phyloP scores from a whole-genome alignment of 1,140 invertebrate genomes.

The Sycobia sp. region DNA sequence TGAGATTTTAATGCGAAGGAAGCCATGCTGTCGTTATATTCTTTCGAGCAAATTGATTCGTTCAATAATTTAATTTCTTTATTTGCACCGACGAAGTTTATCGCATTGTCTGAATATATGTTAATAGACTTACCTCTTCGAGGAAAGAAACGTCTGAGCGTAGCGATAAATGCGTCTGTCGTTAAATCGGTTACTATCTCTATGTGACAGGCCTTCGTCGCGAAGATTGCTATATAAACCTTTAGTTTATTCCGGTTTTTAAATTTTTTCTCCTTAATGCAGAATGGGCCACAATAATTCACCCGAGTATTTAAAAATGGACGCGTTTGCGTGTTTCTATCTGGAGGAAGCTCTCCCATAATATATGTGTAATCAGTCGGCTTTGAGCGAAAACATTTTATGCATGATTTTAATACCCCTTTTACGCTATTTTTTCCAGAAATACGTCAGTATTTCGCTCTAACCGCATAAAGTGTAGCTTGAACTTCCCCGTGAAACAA shows the following conservation, averaged over 20 bases:
- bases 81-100: slow-evolving; percentile 36
- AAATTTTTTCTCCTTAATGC: no score
- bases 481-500: slow-evolving; percentile 39
- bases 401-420: slow-evolving; percentile 36
- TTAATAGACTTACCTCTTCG: no score
- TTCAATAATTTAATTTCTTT: slow-evolving; percentile 35
- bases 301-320: slow-evolving; percentile 45
- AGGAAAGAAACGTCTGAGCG: slow-evolving; percentile 42
- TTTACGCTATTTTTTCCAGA: slow-evolving; percentile 30
- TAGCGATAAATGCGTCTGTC: slow-evolving; percentile 41
- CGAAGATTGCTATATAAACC: slow-evolving; percentile 29
- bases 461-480: slow-evolving; percentile 35
- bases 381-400: slow-evolving; percentile 29
- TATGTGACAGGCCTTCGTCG: no score
- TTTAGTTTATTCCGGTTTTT: slow-evolving; percentile 24
- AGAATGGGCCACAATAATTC: no score
- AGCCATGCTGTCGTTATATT: no score
- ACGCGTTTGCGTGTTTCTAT: slow-evolving; percentile 35
- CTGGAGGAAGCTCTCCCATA: slow-evolving; percentile 49
- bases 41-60: no score
- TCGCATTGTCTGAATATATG: no score
- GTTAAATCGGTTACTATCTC: no score
- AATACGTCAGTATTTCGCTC: slow-evolving; percentile 44
- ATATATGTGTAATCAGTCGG: no score
- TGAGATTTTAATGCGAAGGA: no score